phyloP scores from a whole-genome alignment of 2,113 vertebrate species.

The Chloebia gouldiae region DNA sequence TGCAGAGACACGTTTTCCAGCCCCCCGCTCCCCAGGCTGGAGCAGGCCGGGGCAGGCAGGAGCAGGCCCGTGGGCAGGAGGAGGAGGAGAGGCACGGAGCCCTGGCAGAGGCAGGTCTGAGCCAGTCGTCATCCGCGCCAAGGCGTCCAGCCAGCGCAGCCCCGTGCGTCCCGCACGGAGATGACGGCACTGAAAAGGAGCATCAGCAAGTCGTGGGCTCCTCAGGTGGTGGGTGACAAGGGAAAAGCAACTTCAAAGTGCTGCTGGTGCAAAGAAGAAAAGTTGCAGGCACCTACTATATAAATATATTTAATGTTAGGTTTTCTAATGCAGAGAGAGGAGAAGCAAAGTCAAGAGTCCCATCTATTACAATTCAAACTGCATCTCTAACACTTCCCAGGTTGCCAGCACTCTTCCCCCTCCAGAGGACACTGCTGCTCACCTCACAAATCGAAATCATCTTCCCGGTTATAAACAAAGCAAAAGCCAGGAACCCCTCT shows the following conservation, averaged over 20 bases:
- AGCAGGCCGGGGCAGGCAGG: not conserved
- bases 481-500: not conserved
- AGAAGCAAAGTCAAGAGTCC: not conserved
- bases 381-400: not conserved
- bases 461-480: not conserved
- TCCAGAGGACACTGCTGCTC: not conserved
- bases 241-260: not conserved
- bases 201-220: not conserved
- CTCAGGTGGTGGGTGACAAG: not conserved
- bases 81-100: not conserved
- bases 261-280: not conserved
- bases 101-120: not conserved
- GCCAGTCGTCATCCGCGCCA: not conserved
- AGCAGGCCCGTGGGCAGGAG: not conserved
- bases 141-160: not conserved
- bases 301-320: not conserved
- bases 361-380: not conserved
- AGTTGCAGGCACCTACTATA: accelerated
- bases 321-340: not conserved
- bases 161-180: accelerated
- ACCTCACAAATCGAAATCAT: not conserved
- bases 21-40: not conserved
- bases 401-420: not conserved
- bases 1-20: not conserved
- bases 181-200: not conserved